Evolutionary conservation across 1,140 invertebrate species (phyloP), one percentile per base, ranked within the genome.

Genomic region (Thaumatotibia leucotreta): DNA sequence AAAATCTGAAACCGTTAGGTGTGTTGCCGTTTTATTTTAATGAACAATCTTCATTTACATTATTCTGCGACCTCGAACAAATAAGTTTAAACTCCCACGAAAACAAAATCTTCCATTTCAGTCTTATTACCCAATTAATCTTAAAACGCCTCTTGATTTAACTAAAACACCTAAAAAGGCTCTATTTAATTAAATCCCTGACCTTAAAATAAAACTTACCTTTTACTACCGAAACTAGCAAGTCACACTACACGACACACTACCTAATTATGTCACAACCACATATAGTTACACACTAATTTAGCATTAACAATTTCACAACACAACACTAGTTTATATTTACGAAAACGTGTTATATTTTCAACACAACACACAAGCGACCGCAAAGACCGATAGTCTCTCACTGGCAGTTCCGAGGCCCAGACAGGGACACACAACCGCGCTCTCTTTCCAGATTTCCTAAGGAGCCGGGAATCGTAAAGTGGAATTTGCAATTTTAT

Each of bases 401-500:
- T 58, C 27, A 58, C 52, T 58, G 52, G 4, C 52, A 1, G 20
- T 58, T 27, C 11, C 22, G 22, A 23, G 23, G 9, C n/a, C 29
- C 11, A 24, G 52, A 58, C 52, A 58, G 27, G 10, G 52, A 58
- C 11, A 58, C 24, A 58, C 23, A 29, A 27, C 52, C 5, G n/a
- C 23, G 24, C n/a, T 58, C 52, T 29, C 52, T 27, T 17, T 58
- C 50, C 14, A 29, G 29, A 58, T 27, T 29, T 49, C 29, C 52
- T 58, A 58, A 58, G 23, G 52, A 58, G 23, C 52, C 27, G 24
- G n/a, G 24, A 58, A 58, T 58, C 52, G 52, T 58, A 58, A 58
- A 58, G 24, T 58, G 52, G 52, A 58, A 58, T 58, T 58, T 58
- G 52, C 52, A 58, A 58, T 58, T 58, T 58, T 58, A 58, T 58